A percentile compares a stretch with the other conserved stretches of the same genome.
Conservation (phyloP, 2,797 vertebrate species). For the Xerus rutilus region DNA sequence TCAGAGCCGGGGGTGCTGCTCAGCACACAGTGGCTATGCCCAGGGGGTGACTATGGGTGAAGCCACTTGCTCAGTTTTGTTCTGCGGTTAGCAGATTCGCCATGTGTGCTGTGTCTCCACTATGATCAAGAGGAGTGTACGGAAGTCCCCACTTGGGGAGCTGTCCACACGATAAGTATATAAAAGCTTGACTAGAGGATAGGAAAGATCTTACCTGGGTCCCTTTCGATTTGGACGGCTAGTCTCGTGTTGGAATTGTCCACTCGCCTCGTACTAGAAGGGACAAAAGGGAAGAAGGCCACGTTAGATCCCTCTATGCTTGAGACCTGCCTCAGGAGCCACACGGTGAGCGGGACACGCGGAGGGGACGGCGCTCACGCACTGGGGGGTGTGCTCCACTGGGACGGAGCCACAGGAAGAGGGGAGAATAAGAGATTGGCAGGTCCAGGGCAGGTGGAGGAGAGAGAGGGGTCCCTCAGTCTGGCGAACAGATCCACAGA, state of each 20-base stretch:
- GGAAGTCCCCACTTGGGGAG: background rate
- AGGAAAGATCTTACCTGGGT: conserved; percentile 90
- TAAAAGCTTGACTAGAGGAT: background rate
- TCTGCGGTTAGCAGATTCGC: background rate
- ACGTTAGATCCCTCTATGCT: background rate
- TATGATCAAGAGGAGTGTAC: background rate
- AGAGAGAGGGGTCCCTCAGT: background rate
- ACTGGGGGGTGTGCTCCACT: fast-evolving
- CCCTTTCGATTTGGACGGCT: conserved; percentile 96
- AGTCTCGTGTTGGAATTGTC: conserved; percentile 98
- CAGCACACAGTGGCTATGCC: too few relatives aligned
- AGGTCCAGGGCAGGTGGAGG: fast-evolving
- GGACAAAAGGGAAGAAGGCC: background rate
- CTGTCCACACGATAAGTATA: background rate
- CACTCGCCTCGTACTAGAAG: conserved; percentile 93
- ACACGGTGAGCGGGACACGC: background rate
- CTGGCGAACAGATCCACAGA: background rate
- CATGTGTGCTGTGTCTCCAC: background rate
- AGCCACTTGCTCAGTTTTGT: background rate
- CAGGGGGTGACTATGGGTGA: too few relatives aligned
- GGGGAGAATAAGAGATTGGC: background rate
- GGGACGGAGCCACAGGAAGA: background rate
- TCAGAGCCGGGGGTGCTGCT: too few relatives aligned
- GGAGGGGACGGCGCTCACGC: background rate
- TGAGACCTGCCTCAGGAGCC: background rate